Conservation (phyloP, 2,113 vertebrate genomes). For the Chionis minor region DNA sequence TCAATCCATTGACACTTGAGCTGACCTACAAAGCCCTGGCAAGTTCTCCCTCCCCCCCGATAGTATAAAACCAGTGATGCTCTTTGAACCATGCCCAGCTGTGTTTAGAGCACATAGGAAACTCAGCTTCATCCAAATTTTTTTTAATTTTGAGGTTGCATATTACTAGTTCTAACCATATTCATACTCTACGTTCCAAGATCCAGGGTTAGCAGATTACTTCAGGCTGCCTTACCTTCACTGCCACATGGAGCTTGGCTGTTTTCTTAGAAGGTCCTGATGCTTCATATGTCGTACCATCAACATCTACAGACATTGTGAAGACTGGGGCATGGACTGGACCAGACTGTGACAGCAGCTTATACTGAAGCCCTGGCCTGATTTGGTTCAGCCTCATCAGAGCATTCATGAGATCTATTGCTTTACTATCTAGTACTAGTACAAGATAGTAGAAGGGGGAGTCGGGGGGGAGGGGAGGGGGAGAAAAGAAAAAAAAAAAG, state of each 20-base stretch:
- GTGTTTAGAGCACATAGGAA: not conserved
- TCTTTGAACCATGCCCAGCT: not conserved
- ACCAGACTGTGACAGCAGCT: conserved; percentile 97
- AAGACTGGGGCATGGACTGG: conserved; percentile 98
- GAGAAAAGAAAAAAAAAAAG: not conserved
- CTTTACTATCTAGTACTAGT: conserved; percentile 96
- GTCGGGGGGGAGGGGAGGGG: not conserved
- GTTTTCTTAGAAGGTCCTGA: conserved; percentile 99
- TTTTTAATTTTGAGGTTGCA: not conserved
- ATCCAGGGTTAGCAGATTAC: not conserved
- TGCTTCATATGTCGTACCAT: conserved; percentile 93
- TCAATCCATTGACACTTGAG: not conserved
- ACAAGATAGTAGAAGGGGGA: conserved; percentile 12
- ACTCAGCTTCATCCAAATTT: not conserved
- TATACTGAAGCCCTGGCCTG: conserved; percentile 97
- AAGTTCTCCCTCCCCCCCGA: not conserved
- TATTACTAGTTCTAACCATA: not conserved
- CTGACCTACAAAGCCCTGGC: not conserved
- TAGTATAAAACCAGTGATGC: not conserved
- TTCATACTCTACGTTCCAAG: not conserved
- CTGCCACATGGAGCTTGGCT: conserved; percentile 97
- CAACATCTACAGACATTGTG: conserved; percentile 98
- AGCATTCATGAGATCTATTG: conserved; percentile 99
- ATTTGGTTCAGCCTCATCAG: conserved; percentile 99
- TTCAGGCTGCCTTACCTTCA: conserved; percentile 83